Evolutionary conservation across 2,888 invertebrate species (phyloP).

Genomic region (Drosophila mimica): DNA sequence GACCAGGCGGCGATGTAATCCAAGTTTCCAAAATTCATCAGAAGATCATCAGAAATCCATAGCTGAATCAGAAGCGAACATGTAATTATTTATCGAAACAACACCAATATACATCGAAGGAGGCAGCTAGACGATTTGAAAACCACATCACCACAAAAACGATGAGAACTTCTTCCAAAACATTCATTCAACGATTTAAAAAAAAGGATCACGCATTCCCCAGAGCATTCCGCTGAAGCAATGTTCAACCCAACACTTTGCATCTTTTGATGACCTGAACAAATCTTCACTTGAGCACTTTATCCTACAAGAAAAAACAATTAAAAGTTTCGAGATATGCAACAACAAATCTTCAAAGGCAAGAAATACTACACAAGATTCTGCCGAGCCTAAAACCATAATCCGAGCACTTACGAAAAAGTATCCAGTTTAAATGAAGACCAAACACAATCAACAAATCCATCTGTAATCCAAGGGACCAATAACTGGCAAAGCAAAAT

Average conservation of each 20-base stretch:
- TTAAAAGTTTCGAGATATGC: neutral
- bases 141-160: neutral
- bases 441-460: neutral
- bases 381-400: neutral
- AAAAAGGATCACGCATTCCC: neutral
- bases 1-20: neutral
- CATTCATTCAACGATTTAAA: neutral
- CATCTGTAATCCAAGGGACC: neutral
- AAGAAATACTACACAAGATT: neutral
- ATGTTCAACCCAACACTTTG: neutral
- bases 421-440: slow-evolving; percentile 2
- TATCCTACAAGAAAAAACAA: too few species aligned
- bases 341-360: neutral
- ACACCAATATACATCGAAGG: neutral
- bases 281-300: neutral
- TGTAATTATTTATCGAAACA: neutral
- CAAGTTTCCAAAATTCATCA: neutral
- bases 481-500: neutral
- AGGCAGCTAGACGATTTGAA: neutral
- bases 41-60: neutral
- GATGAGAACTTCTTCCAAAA: neutral
- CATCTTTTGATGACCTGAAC: neutral
- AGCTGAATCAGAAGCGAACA: neutral
- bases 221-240: slow-evolving; percentile 13
- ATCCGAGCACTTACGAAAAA: neutral